phyloP scores from a whole-genome alignment of 2,888 invertebrate genomes.

The Altica lythri region DNA sequence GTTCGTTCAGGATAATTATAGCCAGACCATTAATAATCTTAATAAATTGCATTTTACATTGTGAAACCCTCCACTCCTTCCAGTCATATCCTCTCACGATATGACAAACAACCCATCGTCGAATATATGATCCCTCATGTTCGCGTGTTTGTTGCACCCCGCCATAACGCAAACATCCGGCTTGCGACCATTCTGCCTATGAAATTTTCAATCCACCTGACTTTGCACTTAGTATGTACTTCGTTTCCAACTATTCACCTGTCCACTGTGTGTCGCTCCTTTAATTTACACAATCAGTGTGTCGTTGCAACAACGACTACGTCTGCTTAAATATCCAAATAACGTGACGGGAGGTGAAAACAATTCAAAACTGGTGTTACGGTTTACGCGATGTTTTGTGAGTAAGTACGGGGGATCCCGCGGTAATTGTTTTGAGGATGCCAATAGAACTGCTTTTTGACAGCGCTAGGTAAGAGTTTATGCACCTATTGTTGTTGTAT shows the following conservation, averaged over 20 bases:
- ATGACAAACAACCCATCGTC: slow-evolving; percentile 12
- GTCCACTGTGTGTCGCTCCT: slow-evolving; percentile 36
- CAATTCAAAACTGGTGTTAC: slow-evolving; percentile 6
- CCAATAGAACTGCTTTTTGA: slow-evolving; percentile 62
- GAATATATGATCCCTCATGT: slow-evolving; percentile 22
- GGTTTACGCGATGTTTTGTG: slow-evolving; percentile 11
- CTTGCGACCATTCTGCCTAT: slow-evolving; percentile 25
- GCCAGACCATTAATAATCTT: no score
- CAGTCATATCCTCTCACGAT: background rate
- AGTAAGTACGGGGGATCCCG: slow-evolving; percentile 10
- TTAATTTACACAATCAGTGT: slow-evolving; percentile 37
- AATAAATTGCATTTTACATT: no score
- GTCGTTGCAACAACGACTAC: slow-evolving; percentile 27
- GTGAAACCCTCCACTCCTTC: background rate
- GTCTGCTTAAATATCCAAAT: slow-evolving; percentile 30
- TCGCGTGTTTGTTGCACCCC: slow-evolving; percentile 31
- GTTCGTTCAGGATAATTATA: no score
- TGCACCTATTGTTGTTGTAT: background rate
- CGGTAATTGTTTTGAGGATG: slow-evolving; percentile 4
- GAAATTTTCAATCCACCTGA: slow-evolving; percentile 44
- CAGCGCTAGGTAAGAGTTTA: slow-evolving; percentile 61
- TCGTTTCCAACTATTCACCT: slow-evolving; percentile 45
- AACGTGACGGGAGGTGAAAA: slow-evolving; percentile 4
- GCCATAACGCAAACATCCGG: slow-evolving; percentile 40
- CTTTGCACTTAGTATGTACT: slow-evolving; percentile 32